Conservation (phyloP, 2,888 invertebrate species). For the Elaeidobius kamerunicus region DNA sequence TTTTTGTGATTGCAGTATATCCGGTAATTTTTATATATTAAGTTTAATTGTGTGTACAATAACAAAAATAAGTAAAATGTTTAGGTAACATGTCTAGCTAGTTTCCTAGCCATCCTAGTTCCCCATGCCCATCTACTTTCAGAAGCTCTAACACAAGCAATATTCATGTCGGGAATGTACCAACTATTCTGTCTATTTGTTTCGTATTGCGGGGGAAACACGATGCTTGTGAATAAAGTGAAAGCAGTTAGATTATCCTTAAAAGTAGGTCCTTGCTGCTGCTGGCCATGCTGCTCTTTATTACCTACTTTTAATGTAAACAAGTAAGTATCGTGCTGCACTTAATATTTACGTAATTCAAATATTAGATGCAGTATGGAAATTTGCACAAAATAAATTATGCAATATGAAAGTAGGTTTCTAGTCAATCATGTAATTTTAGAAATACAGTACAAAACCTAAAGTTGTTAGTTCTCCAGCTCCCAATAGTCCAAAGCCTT, state of each 20-base stretch:
- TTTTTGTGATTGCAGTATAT: constrained; percentile 60
- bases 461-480: constrained; percentile 62
- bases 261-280: constrained; percentile 68
- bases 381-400: too few relatives aligned
- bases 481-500: constrained; percentile 65
- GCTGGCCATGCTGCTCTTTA: constrained; percentile 65
- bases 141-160: constrained; percentile 67
- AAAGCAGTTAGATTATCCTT: constrained; percentile 59
- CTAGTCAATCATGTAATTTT: too few relatives aligned
- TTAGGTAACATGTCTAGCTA: constrained; percentile 58
- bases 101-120: constrained; percentile 57
- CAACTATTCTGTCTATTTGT: constrained; percentile 66
- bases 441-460: constrained; percentile 56
- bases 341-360: too few relatives aligned
- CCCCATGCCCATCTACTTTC: constrained; percentile 64
- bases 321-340: constrained; percentile 48
- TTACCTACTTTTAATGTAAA: constrained; percentile 57
- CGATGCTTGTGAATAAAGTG: constrained; percentile 57
- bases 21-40: constrained; percentile 53
- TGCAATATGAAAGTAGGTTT: too few relatives aligned
- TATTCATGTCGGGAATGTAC: constrained; percentile 67
- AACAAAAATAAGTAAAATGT: not conserved
- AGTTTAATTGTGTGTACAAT: not conserved
- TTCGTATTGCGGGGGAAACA: constrained; percentile 62
- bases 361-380: too few relatives aligned